Evolutionary conservation across 2,888 invertebrate species (phyloP).

Genomic region (Aspidiotus destructor): DNA sequence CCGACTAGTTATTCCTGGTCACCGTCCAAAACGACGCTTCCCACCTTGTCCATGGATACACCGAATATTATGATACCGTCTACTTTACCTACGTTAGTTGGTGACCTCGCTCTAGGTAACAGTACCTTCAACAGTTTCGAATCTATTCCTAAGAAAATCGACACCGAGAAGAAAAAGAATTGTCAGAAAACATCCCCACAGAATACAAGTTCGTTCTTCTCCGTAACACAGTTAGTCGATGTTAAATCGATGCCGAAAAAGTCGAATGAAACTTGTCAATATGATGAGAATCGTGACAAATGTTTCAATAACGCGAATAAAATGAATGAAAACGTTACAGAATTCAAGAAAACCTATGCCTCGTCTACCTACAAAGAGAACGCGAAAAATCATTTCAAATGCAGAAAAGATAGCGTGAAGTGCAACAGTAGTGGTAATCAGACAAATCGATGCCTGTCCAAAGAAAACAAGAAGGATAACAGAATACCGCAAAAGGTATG

Average conservation of each 20-base stretch:
- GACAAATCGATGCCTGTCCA: conserved; percentile 12
- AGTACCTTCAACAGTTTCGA: conserved; percentile 31
- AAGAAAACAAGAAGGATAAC: conserved; percentile 27
- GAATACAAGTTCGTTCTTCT: conserved; percentile 43
- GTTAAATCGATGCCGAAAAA: conserved; percentile 10
- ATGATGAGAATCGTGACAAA: conserved; percentile 16
- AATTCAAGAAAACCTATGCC: conserved; percentile 12
- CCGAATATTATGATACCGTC: conserved; percentile 41
- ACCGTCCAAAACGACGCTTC: conserved; percentile 37
- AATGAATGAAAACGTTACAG: not conserved
- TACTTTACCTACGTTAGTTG: conserved; percentile 52
- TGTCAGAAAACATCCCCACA: conserved; percentile 6
- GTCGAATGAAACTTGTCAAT: not conserved
- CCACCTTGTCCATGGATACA: conserved; percentile 36
- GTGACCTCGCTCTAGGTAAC: conserved; percentile 50
- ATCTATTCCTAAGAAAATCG: conserved; percentile 10
- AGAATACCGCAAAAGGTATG: not conserved
- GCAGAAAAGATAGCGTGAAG: conserved; percentile 13
- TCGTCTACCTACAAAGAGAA: not conserved
- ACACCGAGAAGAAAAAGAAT: conserved; percentile 10
- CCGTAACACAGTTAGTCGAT: conserved; percentile 56
- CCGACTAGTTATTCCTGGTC: conserved; percentile 36
- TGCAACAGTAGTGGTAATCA: conserved; percentile 7
- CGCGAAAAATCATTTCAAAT: not conserved
- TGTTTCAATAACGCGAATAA: conserved; percentile 4